phyloP scores from a whole-genome alignment of 2,113 vertebrate species.

The Willisornis vidua region DNA sequence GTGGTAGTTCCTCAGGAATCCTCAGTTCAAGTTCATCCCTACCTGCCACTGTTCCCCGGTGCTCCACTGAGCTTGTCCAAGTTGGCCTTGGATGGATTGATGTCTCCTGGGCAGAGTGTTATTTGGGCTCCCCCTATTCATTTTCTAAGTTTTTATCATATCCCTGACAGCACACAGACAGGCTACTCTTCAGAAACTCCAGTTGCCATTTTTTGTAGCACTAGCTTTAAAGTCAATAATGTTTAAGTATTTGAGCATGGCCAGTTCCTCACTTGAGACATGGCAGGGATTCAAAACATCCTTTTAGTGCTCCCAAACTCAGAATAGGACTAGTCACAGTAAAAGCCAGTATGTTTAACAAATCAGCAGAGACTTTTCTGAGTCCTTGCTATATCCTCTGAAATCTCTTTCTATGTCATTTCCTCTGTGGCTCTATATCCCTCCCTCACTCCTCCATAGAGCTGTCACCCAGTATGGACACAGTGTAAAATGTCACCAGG shows the following conservation, averaged over 20 bases:
- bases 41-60: neutral
- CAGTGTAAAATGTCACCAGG: neutral
- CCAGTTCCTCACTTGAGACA: neutral
- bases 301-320: neutral
- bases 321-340: neutral
- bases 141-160: neutral
- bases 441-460: neutral
- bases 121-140: fast-evolving
- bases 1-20: neutral
- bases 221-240: neutral
- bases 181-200: neutral
- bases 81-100: neutral
- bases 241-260: neutral
- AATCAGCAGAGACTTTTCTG: neutral
- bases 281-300: neutral
- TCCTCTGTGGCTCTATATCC: neutral
- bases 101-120: neutral
- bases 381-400: neutral
- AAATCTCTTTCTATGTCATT: neutral
- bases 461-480: neutral
- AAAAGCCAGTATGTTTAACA: neutral
- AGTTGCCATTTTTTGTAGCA: neutral
- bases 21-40: neutral
- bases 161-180: neutral
- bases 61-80: neutral